These are phyloP conservation scores for Actinia equina DNA, from an alignment of 64 coral and sea anemone species.

Conservation along the genomic window DNA sequence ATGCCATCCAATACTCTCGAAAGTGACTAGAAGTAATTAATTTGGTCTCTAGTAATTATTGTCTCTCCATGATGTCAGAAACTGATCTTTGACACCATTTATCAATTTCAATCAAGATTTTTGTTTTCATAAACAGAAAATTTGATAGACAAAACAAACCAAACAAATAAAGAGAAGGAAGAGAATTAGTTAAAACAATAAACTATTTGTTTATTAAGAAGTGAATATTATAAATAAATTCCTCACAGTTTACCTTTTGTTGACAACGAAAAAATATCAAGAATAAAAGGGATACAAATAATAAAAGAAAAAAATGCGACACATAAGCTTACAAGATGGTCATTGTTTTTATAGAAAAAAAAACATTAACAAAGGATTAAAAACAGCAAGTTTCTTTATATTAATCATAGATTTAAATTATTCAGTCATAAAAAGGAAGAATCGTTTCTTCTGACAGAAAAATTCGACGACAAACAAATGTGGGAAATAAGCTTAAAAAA, in stretches of 20 bases:
- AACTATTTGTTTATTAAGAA: not conserved
- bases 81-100: no score
- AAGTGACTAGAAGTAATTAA: no score
- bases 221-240: not conserved
- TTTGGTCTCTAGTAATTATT: not conserved
- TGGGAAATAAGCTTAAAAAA: not conserved
- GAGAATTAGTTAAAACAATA: not conserved
- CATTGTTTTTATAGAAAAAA: not conserved
- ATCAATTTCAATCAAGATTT: not conserved
- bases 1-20: not conserved
- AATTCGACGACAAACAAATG: not conserved
- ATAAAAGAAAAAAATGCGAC: not conserved
- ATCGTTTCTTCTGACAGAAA: not conserved
- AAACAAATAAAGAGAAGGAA: not conserved
- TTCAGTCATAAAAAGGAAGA: not conserved
- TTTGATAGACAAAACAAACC: not conserved
- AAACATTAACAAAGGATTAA: no score
- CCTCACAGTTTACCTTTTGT: not conserved
- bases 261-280: not conserved
- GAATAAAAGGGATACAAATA: not conserved
- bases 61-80: not conserved
- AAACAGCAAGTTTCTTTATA: no score
- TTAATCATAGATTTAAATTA: no score
- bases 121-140: not conserved
- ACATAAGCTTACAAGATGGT: not conserved